phyloP scores from a whole-genome alignment of 2,888 invertebrate genomes.

The Drosophila greeni region DNA sequence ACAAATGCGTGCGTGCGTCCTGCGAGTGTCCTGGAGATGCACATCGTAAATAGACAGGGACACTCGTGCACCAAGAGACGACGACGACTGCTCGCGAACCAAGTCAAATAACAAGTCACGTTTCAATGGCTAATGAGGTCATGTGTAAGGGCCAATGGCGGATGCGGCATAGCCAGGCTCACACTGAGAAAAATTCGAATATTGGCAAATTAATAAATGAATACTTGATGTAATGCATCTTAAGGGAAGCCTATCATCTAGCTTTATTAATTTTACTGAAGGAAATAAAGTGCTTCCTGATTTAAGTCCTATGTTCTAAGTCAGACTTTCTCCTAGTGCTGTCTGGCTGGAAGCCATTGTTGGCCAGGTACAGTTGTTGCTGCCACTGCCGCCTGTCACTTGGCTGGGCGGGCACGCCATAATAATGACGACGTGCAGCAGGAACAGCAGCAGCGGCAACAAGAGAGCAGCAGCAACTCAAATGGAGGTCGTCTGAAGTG shows the following conservation, averaged over 20 bases:
- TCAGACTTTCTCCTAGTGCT: slow-evolving; percentile 13
- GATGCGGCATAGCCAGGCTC: slow-evolving; percentile 43
- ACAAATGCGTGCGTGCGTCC: slow-evolving; percentile 28
- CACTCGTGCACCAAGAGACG: slow-evolving; percentile 36
- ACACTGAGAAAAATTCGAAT: slow-evolving; percentile 18
- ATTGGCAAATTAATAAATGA: background rate
- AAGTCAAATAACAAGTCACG: slow-evolving; percentile 77
- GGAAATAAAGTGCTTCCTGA: too few species aligned
- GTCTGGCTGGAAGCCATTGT: slow-evolving; percentile 52
- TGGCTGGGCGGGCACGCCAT: slow-evolving; percentile 66
- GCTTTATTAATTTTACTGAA: background rate
- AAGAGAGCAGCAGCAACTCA: slow-evolving; percentile 33
- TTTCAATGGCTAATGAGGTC: slow-evolving; percentile 77
- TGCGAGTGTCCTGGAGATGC: slow-evolving; percentile 25
- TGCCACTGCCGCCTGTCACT: slow-evolving; percentile 44
- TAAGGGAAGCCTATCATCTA: accelerated
- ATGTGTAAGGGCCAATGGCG: slow-evolving; percentile 73
- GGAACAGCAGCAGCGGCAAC: slow-evolving; percentile 15
- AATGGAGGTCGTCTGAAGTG: slow-evolving; percentile 66
- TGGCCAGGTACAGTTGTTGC: slow-evolving; percentile 64
- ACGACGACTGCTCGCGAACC: slow-evolving; percentile 58
- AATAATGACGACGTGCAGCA: slow-evolving; percentile 69
- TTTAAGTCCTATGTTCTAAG: background rate
- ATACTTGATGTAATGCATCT: background rate
- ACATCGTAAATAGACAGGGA: slow-evolving; percentile 40